Base-by-base conservation (phyloP, 1,140 invertebrate species). In the Nephila pilipes region DNA sequence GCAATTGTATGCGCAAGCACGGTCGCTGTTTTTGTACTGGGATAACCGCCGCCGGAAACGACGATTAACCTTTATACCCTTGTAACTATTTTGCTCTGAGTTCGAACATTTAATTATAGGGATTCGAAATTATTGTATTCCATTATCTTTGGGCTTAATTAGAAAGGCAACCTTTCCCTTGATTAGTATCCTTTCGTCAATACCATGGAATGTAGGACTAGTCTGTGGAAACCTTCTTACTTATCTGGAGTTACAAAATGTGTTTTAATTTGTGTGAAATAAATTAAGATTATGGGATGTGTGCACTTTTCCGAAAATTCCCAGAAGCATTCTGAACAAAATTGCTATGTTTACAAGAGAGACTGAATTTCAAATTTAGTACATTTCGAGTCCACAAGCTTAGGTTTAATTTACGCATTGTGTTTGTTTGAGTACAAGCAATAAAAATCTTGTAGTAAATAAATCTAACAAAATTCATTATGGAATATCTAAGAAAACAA, bases 51-150 rank as follows among this genome's bases (percentile, higher is more conserved):
- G 54, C 46, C n/a, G 46, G 46, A 83, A 55, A 85, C 29, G 57
- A 57, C 57, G 57, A 58, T 85, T 60, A 60, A 63, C 32, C 85
- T 87, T 60, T 63, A 38, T 38, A 65, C 32, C 32, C 85, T n/a
- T 69, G 58, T 87, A 46, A 69, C 85, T 65, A 8, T 87, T 65
- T 87, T 65, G 36, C 18, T 65, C 32, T n/a, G 32, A 46, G 36
- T 36, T 60, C 55, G 32, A 69, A 38, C 85, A 87, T 87, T 87
- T 87, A 65, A 87, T 87, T 87, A 87, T 38, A 87, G 32, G 32
- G 32, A 38, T 85, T 85, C 32, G 12, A 69, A 65, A 65, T 87
- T 65, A 87, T 65, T 87, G 85, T 46, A 38, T 69, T 60, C 54
- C 54, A 36, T 36, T 85, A 55, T 36, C 57, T 16, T 60, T n/a